Evolutionary conservation across 2,888 invertebrate species (phyloP).

Genomic region (Campoletis raptor): DNA sequence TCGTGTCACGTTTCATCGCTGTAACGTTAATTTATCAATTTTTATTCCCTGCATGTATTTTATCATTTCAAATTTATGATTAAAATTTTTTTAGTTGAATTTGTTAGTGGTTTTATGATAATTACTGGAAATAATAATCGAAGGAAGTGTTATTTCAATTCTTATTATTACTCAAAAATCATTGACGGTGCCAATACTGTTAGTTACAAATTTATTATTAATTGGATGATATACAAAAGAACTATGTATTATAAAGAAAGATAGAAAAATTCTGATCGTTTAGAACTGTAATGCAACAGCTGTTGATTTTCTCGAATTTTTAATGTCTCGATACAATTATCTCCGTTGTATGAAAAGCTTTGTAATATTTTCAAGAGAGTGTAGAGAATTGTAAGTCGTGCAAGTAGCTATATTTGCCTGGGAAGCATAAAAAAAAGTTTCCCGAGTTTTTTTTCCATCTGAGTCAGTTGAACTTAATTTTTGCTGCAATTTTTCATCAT

Average conservation of each 20-base stretch:
- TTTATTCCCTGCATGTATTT: too few species aligned
- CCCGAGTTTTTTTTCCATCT: conserved; percentile 16
- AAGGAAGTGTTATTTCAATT: neutral
- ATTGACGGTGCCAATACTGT: neutral
- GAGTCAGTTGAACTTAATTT: conserved; percentile 29
- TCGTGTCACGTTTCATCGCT: too few species aligned
- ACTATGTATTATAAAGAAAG: neutral
- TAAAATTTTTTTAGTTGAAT: neutral
- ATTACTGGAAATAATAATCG: neutral
- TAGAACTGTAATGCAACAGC: neutral
- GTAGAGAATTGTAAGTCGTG: neutral
- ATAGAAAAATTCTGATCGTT: neutral
- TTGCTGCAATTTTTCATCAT: conserved; percentile 11
- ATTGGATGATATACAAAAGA: neutral
- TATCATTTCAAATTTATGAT: too few species aligned
- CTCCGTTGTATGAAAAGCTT: neutral
- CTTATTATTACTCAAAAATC: neutral
- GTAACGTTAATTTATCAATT: too few species aligned
- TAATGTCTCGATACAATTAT: neutral
- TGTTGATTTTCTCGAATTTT: neutral
- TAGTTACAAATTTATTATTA: neutral
- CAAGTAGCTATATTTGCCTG: neutral
- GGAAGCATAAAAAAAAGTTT: neutral
- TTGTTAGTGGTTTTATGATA: neutral
- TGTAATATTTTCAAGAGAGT: neutral